Evolutionary conservation across 2,888 invertebrate species (phyloP).

Genomic region (Eucriotettix oculatus): DNA sequence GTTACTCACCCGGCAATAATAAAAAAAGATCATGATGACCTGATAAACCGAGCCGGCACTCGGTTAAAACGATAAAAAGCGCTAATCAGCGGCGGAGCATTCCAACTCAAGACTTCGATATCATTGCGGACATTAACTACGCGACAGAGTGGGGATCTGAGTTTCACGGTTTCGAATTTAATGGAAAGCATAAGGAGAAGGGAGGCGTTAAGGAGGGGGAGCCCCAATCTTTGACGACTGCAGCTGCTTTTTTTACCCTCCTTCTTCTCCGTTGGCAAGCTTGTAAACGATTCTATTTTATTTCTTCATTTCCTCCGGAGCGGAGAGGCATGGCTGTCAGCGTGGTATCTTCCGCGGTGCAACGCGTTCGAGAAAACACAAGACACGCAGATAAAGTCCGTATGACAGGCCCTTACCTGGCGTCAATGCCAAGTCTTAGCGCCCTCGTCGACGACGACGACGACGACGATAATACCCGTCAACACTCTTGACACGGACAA

Average conservation of each 20-base stretch:
- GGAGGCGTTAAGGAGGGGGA: neutral
- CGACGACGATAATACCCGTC: no score
- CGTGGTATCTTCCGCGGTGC: neutral
- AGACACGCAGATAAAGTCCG: no score
- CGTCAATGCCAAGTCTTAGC: no score
- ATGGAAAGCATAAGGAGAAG: slow-evolving; percentile 1
- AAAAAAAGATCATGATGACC: slow-evolving; percentile 6
- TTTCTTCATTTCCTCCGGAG: slow-evolving; percentile 9
- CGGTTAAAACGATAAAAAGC: neutral
- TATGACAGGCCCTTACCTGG: no score
- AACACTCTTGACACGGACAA: no score
- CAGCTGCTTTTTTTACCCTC: neutral
- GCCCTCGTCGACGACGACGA: no score
- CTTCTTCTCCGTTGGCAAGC: neutral
- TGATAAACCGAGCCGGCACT: neutral
- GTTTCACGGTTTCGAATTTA: neutral
- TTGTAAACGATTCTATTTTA: slow-evolving; percentile 8
- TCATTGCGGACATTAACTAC: neutral
- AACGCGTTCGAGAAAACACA: neutral
- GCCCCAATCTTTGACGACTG: neutral
- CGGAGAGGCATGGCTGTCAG: slow-evolving; percentile 1
- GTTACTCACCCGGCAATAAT: neutral
- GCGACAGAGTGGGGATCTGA: neutral
- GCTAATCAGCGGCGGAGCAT: neutral
- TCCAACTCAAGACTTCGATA: neutral